Percentiles rank a stretch among this genome's conserved stretches.
These are phyloP conservation scores for Cassiopea andromeda DNA, from an alignment of 30 jellyfish, hydroid and myxozoan genomes.

Conservation along the genomic window DNA sequence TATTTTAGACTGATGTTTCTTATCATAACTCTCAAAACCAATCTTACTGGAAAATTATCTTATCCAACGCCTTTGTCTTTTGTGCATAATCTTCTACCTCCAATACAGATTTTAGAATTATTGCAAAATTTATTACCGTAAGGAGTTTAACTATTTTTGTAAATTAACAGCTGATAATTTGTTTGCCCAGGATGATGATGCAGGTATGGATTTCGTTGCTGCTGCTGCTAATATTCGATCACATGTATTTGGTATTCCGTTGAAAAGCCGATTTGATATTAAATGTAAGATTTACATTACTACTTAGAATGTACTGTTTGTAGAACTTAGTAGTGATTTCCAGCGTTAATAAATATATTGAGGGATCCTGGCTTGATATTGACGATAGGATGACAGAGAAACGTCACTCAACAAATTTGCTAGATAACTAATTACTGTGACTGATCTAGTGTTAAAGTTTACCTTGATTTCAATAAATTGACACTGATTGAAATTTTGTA, in stretches of 20 bases:
- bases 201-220: slow-evolving; percentile 96
- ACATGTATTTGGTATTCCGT: slow-evolving; percentile 83
- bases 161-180: not conserved
- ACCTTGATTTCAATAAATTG: not conserved
- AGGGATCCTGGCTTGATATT: too few relatives aligned
- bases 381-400: not conserved
- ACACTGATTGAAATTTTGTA: too few relatives aligned
- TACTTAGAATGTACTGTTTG: not conserved
- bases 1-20: too few relatives aligned
- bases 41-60: too few relatives aligned
- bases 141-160: not conserved
- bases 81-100: too few relatives aligned
- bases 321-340: too few relatives aligned
- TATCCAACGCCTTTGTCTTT: too few relatives aligned
- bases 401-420: not conserved
- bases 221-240: slow-evolving; percentile 99
- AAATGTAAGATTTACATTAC: slow-evolving; percentile 57
- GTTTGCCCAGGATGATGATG: slow-evolving; percentile 82
- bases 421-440: not conserved
- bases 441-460: too few relatives aligned
- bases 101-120: too few relatives aligned
- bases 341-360: too few relatives aligned
- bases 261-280: slow-evolving; percentile 90
- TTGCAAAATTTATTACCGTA: not conserved
- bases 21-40: too few relatives aligned